Base-by-base conservation (phyloP, 2,888 invertebrate species). In the Tupiocoris notatus region DNA sequence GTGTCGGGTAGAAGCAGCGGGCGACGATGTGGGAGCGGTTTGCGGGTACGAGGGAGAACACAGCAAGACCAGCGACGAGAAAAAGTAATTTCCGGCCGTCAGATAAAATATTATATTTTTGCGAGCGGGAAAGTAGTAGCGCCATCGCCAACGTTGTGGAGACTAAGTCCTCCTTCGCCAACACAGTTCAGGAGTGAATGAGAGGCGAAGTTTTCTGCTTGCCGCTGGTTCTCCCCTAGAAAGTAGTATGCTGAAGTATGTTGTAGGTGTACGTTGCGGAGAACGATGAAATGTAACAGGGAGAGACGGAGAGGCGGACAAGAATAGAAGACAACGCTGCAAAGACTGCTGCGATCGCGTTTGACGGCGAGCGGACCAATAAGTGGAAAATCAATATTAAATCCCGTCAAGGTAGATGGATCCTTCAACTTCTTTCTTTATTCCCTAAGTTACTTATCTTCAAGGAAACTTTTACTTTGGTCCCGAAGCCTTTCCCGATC, bases 371-470 rank as follows among this genome's bases (percentile, higher is more conserved):
- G 12, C 12, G 39, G 67, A 20, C 67, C 56, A 22, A 56, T 67
- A 67, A 67, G 67, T 67, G 67, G 67, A 67, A 67, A 67, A 67
- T 67, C 67, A 67, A 67, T 67, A 67, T 39, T 39, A 39, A 39
- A 39, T 67, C 67, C 67, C 57, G 67, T 67, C 67, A 67, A 67
- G 67, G 67, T 67, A 67, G 22, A 57, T 56, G 54, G 56, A 67
- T 67, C 67, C 67, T 67, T 67, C 67, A 57, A 67, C 67, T 67
- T 67, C 57, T 67, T 67, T 67, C 39, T 17, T 65, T 65, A 24
- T 65, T 67, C 57, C 57, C 56, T 67, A 67, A 67, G 67, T 67
- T 56, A 67, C 67, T 67, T 67, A 67, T 67, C 67, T 67, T 67
- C 21, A 56, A 67, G 56, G 22, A 67, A 67, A 67, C 67, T 67